Conservation (phyloP, 2,113 vertebrate species). For the Dicerorhinus sumatrensis region DNA sequence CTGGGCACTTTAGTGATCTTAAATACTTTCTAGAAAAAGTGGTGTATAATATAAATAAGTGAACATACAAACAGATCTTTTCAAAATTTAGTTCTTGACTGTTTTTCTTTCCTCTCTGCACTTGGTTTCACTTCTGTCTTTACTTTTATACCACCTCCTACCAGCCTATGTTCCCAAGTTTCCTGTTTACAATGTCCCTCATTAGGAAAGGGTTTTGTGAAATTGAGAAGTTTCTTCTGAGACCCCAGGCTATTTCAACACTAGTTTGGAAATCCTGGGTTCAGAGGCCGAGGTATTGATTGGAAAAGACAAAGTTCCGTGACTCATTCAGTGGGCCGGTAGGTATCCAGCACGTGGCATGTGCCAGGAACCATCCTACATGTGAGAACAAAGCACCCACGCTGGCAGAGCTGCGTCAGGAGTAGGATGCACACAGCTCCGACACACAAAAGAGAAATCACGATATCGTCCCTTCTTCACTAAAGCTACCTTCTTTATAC, state of each 20-base stretch:
- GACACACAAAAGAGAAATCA: background rate
- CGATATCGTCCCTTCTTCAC: background rate
- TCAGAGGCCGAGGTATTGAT: background rate
- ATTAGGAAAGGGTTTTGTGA: background rate
- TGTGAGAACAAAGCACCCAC: accelerated
- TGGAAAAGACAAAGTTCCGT: background rate
- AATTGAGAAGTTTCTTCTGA: background rate
- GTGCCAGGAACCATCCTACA: too few relatives aligned
- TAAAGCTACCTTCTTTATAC: background rate
- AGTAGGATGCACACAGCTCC: background rate
- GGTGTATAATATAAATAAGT: background rate
- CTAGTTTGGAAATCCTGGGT: background rate
- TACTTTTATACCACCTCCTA: background rate
- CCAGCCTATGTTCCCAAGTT: background rate
- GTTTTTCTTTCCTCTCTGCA: background rate
- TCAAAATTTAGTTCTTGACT: background rate
- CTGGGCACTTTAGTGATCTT: background rate
- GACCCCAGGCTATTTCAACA: background rate
- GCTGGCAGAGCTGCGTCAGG: too few relatives aligned
- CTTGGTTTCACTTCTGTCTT: background rate
- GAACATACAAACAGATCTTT: background rate
- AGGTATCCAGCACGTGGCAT: background rate
- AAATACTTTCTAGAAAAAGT: background rate
- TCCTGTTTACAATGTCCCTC: background rate
- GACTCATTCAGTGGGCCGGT: background rate